A percentile compares a stretch with the other conserved stretches of the same genome.
Conservation (phyloP, 92 coral and sea anemone genomes). For the Siderastrea siderea region DNA sequence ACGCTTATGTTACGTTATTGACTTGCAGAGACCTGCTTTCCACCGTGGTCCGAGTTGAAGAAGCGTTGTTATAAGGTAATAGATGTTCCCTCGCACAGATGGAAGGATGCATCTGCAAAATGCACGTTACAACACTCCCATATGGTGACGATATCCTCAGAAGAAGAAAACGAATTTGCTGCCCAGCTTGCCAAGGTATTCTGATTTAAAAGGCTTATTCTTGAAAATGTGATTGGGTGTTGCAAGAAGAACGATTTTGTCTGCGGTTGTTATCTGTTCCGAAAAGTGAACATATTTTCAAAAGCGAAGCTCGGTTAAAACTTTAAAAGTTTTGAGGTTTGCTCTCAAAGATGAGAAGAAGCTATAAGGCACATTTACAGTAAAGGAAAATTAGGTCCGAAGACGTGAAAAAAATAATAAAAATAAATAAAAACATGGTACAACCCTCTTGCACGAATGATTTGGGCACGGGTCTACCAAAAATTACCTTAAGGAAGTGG, state of each 20-base stretch:
- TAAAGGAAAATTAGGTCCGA: too few relatives aligned
- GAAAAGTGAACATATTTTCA: too few relatives aligned
- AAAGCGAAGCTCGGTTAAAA: too few relatives aligned
- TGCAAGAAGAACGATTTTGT: background rate
- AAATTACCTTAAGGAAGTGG: too few relatives aligned
- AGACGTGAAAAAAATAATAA: too few relatives aligned
- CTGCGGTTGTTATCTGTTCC: too few relatives aligned
- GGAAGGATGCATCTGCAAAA: background rate
- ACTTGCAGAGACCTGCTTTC: slow-evolving; percentile 24
- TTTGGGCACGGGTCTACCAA: too few relatives aligned
- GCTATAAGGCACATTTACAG: too few relatives aligned
- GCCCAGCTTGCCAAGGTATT: slow-evolving; percentile 29
- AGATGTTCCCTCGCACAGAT: background rate
- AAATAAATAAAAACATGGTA: too few relatives aligned
- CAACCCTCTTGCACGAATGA: too few relatives aligned
- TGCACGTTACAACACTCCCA: slow-evolving; percentile 7
- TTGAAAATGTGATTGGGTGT: background rate
- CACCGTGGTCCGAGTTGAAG: slow-evolving; percentile 36
- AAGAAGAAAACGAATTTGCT: slow-evolving; percentile 30
- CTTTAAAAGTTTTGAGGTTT: too few relatives aligned
- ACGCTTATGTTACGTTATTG: background rate
- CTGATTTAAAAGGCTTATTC: background rate
- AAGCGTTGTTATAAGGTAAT: slow-evolving; percentile 31
- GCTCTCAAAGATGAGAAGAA: too few relatives aligned
- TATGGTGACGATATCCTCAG: slow-evolving; percentile 22